Base-by-base conservation (phyloP, 2,888 invertebrate species). In the Platycheirus rosarum region DNA sequence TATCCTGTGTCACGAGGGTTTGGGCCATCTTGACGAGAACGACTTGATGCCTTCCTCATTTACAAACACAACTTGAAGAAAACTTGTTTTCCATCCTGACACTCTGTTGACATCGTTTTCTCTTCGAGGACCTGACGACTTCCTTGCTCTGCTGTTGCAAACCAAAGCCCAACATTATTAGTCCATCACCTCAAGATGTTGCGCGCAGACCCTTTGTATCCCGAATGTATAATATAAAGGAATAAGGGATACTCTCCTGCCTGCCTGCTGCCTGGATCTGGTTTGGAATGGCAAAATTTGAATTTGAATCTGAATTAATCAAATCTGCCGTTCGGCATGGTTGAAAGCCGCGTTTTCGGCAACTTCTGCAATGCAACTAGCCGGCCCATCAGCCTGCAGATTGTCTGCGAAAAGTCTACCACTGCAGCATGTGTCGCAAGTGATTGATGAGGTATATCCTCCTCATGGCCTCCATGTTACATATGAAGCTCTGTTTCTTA, bases 111-210 rank as follows among this genome's bases (percentile, higher is more conserved):
- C 80, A 75, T 53, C 75, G 48, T 71, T 71, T 44, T 57, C 23
- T 40, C 42, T 26, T 11, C 26, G n/a, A 40, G 14, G 18, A 73
- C 13, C 57, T 42, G 51, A 49, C 35, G 68, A 69, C 55, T 69
- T 63, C 63, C n/a, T n/a, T n/a, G n/a, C n/a, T n/a, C 69, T 70
- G 37, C 65, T 70, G 29, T 70, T 49, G 73, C 63, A 57, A 69
- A 26, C 23, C 37, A 57, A 65, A 65, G 70, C 69, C 63, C 70
- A 66, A 80, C 75, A 75, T 82, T 82, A 82, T 82, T 82, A 82
- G 82, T 76, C 82, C 76, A 76, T 82, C 82, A 82, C 76, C 66
- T 76, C 82, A 76, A 82, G 82, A 82, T 82, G 82, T 76, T 82
- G 71, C 70, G 14, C 37, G 18, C 66, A 71, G 66, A 62, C 35